phyloP scores from a whole-genome alignment of 2,113 vertebrate genomes.

The Limnothrissa miodon region DNA sequence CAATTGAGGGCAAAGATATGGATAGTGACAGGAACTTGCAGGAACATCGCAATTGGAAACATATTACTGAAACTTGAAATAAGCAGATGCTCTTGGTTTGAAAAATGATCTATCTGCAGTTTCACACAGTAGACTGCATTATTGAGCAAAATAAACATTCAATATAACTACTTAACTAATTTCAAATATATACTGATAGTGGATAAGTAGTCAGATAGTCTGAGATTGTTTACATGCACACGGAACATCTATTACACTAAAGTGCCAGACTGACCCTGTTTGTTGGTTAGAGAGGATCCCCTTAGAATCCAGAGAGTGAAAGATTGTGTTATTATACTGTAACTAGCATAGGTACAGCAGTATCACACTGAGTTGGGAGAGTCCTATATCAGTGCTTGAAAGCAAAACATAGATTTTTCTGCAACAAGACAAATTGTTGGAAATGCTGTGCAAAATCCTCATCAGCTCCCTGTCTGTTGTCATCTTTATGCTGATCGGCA shows the following conservation, averaged over 20 bases:
- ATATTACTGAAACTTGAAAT: not conserved
- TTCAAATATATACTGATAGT: no score
- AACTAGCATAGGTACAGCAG: not conserved
- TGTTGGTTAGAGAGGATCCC: no score
- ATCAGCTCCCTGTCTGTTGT: slow-evolving; percentile 12
- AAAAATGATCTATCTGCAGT: no score
- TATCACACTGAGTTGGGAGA: not conserved
- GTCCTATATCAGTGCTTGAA: not conserved
- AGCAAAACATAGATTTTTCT: slow-evolving; percentile 11
- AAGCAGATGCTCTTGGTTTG: not conserved
- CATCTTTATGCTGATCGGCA: not conserved
- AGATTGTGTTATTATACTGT: not conserved
- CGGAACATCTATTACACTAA: no score
- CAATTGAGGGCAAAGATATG: not conserved
- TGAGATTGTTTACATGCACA: no score
- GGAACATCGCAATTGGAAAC: not conserved
- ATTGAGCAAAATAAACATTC: no score
- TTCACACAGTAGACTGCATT: no score
- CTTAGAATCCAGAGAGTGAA: not conserved
- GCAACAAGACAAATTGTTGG: not conserved
- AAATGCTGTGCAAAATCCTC: not conserved
- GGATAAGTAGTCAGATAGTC: no score
- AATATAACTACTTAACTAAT: no score
- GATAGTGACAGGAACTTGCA: not conserved
- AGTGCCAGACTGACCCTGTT: no score